Evolutionary conservation across 1,140 invertebrate genomes (phyloP).

Genomic region (Drosophila nasuta): DNA sequence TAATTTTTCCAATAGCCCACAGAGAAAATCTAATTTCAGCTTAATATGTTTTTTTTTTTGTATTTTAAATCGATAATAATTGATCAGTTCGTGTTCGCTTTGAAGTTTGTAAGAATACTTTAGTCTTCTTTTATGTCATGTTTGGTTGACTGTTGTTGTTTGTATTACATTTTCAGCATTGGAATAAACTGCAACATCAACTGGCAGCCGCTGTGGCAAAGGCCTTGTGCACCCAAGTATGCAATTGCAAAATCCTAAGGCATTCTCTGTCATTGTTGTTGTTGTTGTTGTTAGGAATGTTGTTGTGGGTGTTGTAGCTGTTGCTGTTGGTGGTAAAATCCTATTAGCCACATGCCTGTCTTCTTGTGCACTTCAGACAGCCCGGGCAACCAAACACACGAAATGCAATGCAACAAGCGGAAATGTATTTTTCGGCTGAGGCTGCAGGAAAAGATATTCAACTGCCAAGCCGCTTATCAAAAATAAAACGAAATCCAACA

Average conservation of each 20-base stretch:
- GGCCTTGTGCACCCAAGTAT: conserved; percentile 67
- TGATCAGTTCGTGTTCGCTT: no score
- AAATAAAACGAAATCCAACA: conserved; percentile 4
- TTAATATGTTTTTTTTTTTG: no score
- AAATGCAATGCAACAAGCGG: conserved; percentile 58
- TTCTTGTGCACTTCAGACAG: conserved; percentile 61
- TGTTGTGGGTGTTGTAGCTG: conserved; percentile 22
- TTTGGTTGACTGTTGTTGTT: conserved; percentile 8
- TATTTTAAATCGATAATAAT: no score
- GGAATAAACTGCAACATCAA: conserved; percentile 58
- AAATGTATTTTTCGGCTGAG: conserved; percentile 57
- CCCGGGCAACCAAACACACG: conserved; percentile 22
- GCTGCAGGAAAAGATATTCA: conserved; percentile 67
- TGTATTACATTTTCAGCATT: conserved; percentile 29
- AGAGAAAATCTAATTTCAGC: no score
- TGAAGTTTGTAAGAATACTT: not conserved
- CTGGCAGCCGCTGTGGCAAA: conserved; percentile 40
- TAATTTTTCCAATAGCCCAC: no score
- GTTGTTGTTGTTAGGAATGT: not conserved
- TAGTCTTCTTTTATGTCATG: not conserved
- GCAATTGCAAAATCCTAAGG: conserved; percentile 63
- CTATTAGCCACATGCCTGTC: conserved; percentile 78
- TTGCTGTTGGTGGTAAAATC: conserved; percentile 56
- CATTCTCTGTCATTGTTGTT: conserved; percentile 34
- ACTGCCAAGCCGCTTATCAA: conserved; percentile 70